Conservation (phyloP, 2,113 vertebrate species). For the Malurus cyaneus region DNA sequence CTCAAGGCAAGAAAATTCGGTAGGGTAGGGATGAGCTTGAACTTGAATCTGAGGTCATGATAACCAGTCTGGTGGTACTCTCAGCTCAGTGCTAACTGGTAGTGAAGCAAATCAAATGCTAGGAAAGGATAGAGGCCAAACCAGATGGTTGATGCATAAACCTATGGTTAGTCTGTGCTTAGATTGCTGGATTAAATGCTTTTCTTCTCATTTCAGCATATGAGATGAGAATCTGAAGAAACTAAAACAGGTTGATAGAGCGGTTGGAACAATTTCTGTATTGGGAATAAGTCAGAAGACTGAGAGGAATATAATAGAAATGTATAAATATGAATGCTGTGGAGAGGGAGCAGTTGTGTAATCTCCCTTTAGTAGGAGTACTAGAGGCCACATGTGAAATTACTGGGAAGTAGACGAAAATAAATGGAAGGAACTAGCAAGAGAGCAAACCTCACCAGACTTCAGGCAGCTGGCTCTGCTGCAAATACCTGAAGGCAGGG, state of each 20-base stretch:
- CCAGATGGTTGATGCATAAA: background rate
- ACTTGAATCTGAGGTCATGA: background rate
- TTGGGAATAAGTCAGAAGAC: background rate
- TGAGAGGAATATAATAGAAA: background rate
- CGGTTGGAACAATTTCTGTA: background rate
- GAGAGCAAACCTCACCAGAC: background rate
- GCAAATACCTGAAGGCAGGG: background rate
- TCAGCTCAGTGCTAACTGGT: background rate
- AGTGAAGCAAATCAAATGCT: background rate
- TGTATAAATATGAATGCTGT: background rate
- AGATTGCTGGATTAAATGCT: background rate
- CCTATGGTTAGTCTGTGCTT: background rate
- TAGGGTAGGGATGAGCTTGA: background rate
- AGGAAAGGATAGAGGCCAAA: background rate
- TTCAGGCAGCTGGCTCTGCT: background rate
- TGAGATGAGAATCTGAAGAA: background rate
- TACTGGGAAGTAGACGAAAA: background rate
- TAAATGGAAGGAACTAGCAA: background rate
- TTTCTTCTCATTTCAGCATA: background rate
- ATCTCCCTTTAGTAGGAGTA: background rate
- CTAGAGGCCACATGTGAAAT: background rate
- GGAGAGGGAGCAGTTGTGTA: background rate
- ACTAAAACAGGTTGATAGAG: background rate
- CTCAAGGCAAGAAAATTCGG: background rate
- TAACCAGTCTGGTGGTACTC: background rate